phyloP scores from a whole-genome alignment of 2,113 vertebrate genomes.

The Climacteris rufus region DNA sequence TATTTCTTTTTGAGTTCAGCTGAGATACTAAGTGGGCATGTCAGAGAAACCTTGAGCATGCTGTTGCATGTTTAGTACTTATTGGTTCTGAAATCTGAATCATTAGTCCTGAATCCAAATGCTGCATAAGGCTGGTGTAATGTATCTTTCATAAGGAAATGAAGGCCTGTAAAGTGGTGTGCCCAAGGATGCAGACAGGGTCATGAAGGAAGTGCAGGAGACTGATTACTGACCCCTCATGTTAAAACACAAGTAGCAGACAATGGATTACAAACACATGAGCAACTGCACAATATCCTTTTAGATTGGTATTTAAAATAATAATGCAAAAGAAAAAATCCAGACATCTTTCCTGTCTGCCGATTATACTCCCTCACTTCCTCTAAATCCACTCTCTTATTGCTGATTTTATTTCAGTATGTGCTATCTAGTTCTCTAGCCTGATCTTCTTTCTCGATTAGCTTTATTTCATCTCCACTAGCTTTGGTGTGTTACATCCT shows the following conservation, averaged over 20 bases:
- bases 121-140: background rate
- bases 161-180: background rate
- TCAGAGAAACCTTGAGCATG: background rate
- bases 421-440: background rate
- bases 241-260: slow-evolving; percentile 12
- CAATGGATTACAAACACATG: slow-evolving; percentile 36
- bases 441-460: background rate
- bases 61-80: background rate
- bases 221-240: slow-evolving; percentile 17
- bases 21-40: background rate
- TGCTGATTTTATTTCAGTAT: background rate
- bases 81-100: background rate
- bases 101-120: background rate
- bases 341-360: slow-evolving; percentile 12
- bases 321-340: slow-evolving; percentile 41
- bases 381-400: background rate
- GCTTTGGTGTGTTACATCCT: background rate
- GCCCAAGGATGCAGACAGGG: slow-evolving; percentile 4
- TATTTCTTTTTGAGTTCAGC: background rate
- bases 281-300: slow-evolving; percentile 37
- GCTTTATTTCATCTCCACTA: background rate
- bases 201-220: slow-evolving; percentile 25
- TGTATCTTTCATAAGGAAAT: background rate
- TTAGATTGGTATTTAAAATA: slow-evolving; percentile 31
- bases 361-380: background rate